phyloP scores from a whole-genome alignment of 92 coral and sea anemone species.

The Meandrina meandrites region DNA sequence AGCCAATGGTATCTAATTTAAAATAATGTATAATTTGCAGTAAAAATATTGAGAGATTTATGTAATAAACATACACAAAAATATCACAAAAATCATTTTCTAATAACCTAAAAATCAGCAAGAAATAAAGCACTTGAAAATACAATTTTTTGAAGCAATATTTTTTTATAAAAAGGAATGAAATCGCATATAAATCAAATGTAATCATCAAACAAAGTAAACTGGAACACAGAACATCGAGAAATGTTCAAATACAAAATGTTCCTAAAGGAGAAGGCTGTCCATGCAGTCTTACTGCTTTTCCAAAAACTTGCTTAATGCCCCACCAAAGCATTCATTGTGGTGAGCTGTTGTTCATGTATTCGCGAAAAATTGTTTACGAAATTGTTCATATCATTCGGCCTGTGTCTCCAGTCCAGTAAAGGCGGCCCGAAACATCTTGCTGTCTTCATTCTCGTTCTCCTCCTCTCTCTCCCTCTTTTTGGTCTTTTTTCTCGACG shows the following conservation, averaged over 20 bases:
- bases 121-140: neutral
- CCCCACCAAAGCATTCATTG: slow-evolving; percentile 46
- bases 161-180: no score
- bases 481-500: slow-evolving; percentile 35
- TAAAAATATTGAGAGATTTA: neutral
- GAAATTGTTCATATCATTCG: slow-evolving; percentile 12
- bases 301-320: slow-evolving; percentile 17
- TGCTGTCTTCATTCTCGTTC: slow-evolving; percentile 41
- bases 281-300: slow-evolving; percentile 6
- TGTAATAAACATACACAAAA: neutral
- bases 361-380: slow-evolving; percentile 30
- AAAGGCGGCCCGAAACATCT: slow-evolving; percentile 21
- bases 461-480: slow-evolving; percentile 39
- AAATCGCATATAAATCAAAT: no score
- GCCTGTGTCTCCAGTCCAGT: slow-evolving; percentile 39
- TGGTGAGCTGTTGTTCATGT: slow-evolving; percentile 43
- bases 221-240: neutral
- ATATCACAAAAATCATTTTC: neutral
- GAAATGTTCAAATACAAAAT: neutral
- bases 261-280: no score
- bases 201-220: neutral
- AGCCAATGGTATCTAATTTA: neutral
- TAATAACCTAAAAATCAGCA: no score
- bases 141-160: neutral
- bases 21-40: neutral